A percentile compares a stretch with the other conserved stretches of the same genome.
phyloP scores from a whole-genome alignment of 2,888 invertebrate species.

The Limnephilus rhombicus region DNA sequence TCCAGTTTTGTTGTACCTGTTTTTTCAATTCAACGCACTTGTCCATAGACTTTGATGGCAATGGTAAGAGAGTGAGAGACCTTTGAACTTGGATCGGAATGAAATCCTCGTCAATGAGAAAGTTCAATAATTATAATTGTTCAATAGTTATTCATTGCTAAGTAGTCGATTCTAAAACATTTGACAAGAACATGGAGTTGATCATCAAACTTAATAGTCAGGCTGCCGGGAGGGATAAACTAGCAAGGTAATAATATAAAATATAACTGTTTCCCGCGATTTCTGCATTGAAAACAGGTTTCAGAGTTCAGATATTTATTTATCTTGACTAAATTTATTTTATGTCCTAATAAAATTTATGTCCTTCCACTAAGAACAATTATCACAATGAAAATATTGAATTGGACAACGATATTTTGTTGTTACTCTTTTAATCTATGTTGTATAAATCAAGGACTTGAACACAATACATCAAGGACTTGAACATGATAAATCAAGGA shows the following conservation, averaged over 20 bases:
- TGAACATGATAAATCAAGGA: too few species aligned
- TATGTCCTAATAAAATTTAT: too few species aligned
- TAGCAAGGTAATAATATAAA: slow-evolving; percentile 73
- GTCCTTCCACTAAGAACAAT: neutral
- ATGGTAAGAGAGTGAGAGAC: slow-evolving; percentile 61
- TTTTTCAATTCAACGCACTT: neutral
- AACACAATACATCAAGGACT: too few species aligned
- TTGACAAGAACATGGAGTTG: slow-evolving; percentile 72
- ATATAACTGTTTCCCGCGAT: neutral
- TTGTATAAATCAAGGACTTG: too few species aligned
- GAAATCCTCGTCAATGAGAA: neutral
- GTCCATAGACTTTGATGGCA: neutral
- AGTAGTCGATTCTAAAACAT: neutral
- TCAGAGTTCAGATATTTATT: neutral
- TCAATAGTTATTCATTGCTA: neutral
- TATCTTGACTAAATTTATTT: neutral
- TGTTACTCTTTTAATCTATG: too few species aligned
- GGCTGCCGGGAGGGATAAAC: slow-evolving; percentile 77
- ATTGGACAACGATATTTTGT: too few species aligned
- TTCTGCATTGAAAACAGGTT: neutral
- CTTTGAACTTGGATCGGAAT: slow-evolving; percentile 42
- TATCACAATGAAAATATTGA: too few species aligned
- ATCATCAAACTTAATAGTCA: slow-evolving; percentile 77
- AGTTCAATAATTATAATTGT: neutral
- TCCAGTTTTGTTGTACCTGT: slow-evolving; percentile 6